Base-by-base conservation (phyloP, 2,888 invertebrate species). In the Palloptera scutellata region DNA sequence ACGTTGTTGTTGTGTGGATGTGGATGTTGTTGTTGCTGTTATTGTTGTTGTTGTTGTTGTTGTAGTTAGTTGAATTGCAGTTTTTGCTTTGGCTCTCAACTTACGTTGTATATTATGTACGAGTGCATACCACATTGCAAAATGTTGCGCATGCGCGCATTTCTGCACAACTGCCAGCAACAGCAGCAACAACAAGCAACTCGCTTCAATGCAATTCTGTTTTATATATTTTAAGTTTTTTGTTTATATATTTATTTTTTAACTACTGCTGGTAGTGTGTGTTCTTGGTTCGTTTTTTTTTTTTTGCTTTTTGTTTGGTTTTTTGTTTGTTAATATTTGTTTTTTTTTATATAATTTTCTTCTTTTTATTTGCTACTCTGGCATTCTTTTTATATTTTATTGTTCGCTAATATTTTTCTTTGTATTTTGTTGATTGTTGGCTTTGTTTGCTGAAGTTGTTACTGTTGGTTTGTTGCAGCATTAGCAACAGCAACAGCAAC, bases 371-470 rank as follows among this genome's bases (percentile, higher is more conserved):
- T 13, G 1, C 15, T 19, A 2, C 12, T 45, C 65, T 69, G 57
- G 48, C 65, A 58, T 48, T 48, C 20, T 60, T 40, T 57, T 43
- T 15, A 19, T 30, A 30, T 30, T 30, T 30, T 30, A 30, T 30
- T 30, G 30, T 30, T 30, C 30, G 30, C 30, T 30, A 30, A 30
- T 30, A 30, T 30, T 30, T 30, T 30, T 30, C 30, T 30, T 17
- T 40, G 17, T 41, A 9, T 4, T 2, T 12, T 17, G 20, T 13
- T 4, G 1, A n/a, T n/a, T n/a, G n/a, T n/a, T n/a, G n/a, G n/a
- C n/a, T n/a, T 30, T 52, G n/a, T 55, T 48, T 19, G 12, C 62
- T 55, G 30, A 62, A 58, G 58, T 60, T 64, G 62, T 68, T 68
- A 55, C 30, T 30, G 30, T 30, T 30, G 30, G 30, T 30, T 30